Conservation (phyloP, 1,140 invertebrate species). For the silkworm (Bombyx mori) region ASM3026992v2 NC_085129.1:426501-427000, state of each 20-base stretch:
- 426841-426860: constrained; percentile 25
- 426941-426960: constrained; percentile 82
- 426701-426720: constrained; percentile 77
- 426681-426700: constrained; percentile 78
- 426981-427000: constrained; percentile 75
- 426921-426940: constrained; percentile 77
- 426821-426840: constrained; percentile 6
- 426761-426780: constrained; percentile 67
- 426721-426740: constrained; percentile 75
- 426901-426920: constrained; percentile 71
- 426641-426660: constrained; percentile 78
- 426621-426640: constrained; percentile 76
- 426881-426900: constrained; percentile 76
- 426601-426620: constrained; percentile 77
- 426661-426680: constrained; percentile 75
- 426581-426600: constrained; percentile 29
- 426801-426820: constrained; percentile 14
- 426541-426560: constrained; percentile 78
- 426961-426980: constrained; percentile 75
- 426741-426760: constrained; percentile 70
- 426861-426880: constrained; percentile 69
- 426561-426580: constrained; percentile 72
- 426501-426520: constrained; percentile 77
- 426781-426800: constrained; percentile 20
- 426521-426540: constrained; percentile 75